A percentile compares a stretch with the other conserved stretches of the same genome.
These are phyloP conservation scores for Callinectes sapidus DNA, from an alignment of 2,888 invertebrate genomes.

Conservation along the genomic window DNA sequence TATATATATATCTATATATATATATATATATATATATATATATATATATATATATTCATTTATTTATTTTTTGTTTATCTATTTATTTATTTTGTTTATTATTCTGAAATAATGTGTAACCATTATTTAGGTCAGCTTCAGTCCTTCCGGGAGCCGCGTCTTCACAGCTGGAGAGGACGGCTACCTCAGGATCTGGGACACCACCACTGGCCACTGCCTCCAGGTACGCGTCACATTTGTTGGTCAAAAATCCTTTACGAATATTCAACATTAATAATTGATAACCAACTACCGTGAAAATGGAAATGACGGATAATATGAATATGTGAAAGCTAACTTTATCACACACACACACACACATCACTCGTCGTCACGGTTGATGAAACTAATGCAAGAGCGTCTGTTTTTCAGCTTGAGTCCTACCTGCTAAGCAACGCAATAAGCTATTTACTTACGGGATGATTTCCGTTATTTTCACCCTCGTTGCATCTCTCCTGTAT, in stretches of 20 bases:
- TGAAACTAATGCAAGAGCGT: neutral
- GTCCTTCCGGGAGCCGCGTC: conserved; percentile 56
- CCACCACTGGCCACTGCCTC: conserved; percentile 42
- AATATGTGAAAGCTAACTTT: neutral
- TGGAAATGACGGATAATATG: neutral
- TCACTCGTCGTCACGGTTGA: neutral
- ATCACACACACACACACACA: neutral
- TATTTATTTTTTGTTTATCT: too few relatives aligned
- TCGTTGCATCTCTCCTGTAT: neutral
- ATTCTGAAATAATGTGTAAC: neutral
- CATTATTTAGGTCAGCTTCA: conserved; percentile 54
- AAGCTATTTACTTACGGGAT: neutral
- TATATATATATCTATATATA: too few relatives aligned
- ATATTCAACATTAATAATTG: neutral
- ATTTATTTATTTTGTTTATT: neutral
- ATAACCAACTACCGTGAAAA: neutral
- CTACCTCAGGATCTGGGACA: conserved; percentile 53
- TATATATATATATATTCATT: too few relatives aligned
- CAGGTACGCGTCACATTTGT: conserved; percentile 39
- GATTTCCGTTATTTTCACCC: neutral
- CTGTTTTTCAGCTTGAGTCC: neutral
- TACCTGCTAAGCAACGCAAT: neutral
- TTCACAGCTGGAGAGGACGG: conserved; percentile 62
- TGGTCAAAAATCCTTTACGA: neutral
- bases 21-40: too few relatives aligned